phyloP scores from a whole-genome alignment of 2,797 vertebrate genomes.

The Myripristis murdjan region DNA sequence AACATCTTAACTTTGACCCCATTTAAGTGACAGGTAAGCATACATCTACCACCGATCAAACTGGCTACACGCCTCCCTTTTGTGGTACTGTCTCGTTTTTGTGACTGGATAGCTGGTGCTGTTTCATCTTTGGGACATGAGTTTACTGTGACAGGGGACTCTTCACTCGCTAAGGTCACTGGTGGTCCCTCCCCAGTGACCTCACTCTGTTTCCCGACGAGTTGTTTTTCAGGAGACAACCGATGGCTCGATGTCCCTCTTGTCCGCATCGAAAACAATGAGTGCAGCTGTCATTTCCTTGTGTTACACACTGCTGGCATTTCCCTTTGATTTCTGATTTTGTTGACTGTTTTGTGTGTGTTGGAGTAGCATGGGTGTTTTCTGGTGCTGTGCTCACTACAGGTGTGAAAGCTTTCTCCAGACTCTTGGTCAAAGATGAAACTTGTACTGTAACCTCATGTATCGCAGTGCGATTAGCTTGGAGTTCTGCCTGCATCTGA shows the following conservation, averaged over 20 bases:
- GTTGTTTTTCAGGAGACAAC: conserved; percentile 11
- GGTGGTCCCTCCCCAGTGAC: conserved; percentile 41
- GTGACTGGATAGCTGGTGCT: no score
- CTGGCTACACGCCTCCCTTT: conserved; percentile 17
- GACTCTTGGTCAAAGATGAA: conserved; percentile 15
- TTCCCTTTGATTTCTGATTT: not conserved
- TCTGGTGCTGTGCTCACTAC: rapidly evolving
- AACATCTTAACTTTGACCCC: conserved; percentile 23
- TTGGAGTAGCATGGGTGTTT: not conserved
- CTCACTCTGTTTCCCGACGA: conserved; percentile 1
- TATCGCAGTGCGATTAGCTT: conserved; percentile 41
- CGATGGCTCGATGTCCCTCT: conserved; percentile 16
- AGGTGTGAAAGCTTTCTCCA: conserved; percentile 17
- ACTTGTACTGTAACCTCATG: conserved; percentile 31
- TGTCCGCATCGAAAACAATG: conserved; percentile 49
- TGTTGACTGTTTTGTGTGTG: not conserved
- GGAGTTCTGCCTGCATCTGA: conserved; percentile 22
- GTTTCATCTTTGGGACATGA: no score
- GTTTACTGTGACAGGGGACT: not conserved
- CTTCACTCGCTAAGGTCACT: not conserved
- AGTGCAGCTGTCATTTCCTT: not conserved
- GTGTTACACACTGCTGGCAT: conserved; percentile 4
- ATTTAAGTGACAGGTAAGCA: conserved; percentile 29
- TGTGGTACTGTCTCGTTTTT: no score
- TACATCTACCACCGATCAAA: conserved; percentile 28